phyloP scores from a whole-genome alignment of 2,113 vertebrate species.

The Thymallus thymallus region DNA sequence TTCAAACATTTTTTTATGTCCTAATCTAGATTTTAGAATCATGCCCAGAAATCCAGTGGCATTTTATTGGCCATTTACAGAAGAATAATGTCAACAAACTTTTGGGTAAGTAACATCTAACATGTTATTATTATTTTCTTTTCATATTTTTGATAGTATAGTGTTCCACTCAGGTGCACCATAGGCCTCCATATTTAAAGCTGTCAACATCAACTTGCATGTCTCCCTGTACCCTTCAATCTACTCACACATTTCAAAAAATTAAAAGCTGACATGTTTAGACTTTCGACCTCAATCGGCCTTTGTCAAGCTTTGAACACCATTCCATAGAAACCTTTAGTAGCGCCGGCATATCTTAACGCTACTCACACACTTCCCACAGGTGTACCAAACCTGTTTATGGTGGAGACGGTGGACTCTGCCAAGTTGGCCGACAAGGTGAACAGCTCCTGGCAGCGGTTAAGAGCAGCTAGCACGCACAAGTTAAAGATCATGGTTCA shows the following conservation, averaged over 20 bases:
- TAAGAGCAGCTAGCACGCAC: slow-evolving; percentile 71
- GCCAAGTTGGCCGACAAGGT: slow-evolving; percentile 89
- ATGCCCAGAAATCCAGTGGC: slow-evolving; percentile 97
- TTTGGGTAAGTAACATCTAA: slow-evolving; percentile 73
- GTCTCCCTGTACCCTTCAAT: no score
- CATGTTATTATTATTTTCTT: no score
- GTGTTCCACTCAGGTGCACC: no score
- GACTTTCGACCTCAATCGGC: no score
- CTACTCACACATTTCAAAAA: no score
- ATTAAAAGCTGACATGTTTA: no score
- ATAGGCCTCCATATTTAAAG: no score
- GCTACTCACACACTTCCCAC: slow-evolving; percentile 5
- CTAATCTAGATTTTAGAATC: slow-evolving; percentile 82
- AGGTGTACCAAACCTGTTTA: slow-evolving; percentile 92
- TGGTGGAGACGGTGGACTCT: slow-evolving; percentile 93
- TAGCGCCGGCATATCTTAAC: background rate
- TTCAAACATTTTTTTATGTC: background rate
- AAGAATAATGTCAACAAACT: slow-evolving; percentile 94
- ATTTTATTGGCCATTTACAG: slow-evolving; percentile 98
- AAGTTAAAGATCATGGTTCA: slow-evolving; percentile 95
- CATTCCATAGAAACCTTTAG: no score
- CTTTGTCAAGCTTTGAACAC: no score
- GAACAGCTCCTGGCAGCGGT: slow-evolving; percentile 89
- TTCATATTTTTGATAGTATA: background rate
- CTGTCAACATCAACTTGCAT: no score